Evolutionary conservation across 1,140 invertebrate genomes (phyloP), one percentile per base, ranked within the genome.

Genomic region (Papilio dardanus): DNA sequence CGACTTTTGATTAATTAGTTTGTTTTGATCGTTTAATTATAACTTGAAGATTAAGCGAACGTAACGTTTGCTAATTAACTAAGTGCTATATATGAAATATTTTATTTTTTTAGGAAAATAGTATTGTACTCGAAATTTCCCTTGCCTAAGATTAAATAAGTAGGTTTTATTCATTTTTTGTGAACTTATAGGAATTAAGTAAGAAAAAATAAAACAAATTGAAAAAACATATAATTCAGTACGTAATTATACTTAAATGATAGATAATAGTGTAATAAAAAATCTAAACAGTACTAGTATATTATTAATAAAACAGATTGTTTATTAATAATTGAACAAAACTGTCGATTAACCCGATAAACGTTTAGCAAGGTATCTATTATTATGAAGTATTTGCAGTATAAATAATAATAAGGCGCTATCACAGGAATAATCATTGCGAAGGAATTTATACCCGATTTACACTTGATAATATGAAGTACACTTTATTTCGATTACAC

Each of bases 401-500:
- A 24, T 66, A 65, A 74, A 75, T 77, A 66, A 77, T 74, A 74
- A 71, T 79, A 81, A 83, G 77, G 82, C 78, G 78, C 81, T 85
- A 83, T 85, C 83, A 87, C 83, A 87, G 85, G 79, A 85, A 83
- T 83, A 67, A 85, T 83, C 30, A 82, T 73, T 65, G 79, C 80
- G 74, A 81, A 81, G 78, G 77, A 81, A 79, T 76, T 74, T 46
- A 78, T 71, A 75, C 40, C 65, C 65, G 78, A 74, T 76, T 50
- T 71, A 58, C 24, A 62, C 16, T 58, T 62, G 69, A 76, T 68
- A 73, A n/a, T 12, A 21, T 73, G 46, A 73, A 54, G 31, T 73
- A 69, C 67, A 35, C 31, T 69, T 40, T 10, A 40, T 40, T 42
- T 10, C 50, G 68, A 30, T 50, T 50, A 50, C 40, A 71, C 37